A percentile compares a stretch with the other conserved stretches of the same genome.
phyloP scores from a whole-genome alignment of 2,797 vertebrate genomes.

The Sebastes matsubarae region DNA sequence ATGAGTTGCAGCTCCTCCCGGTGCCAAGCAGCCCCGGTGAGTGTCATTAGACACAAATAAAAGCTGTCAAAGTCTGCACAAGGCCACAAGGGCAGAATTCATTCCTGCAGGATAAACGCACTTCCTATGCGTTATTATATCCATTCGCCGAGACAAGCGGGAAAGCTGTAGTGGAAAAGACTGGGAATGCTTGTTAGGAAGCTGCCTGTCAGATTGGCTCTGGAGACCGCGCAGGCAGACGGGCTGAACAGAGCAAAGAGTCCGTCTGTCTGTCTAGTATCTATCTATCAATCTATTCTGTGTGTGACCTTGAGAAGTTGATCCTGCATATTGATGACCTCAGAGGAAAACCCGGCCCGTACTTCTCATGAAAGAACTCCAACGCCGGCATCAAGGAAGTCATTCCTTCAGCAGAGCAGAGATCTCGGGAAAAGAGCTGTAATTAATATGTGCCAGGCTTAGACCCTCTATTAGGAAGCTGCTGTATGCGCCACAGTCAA shows the following conservation, averaged over 20 bases:
- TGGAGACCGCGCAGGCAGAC: constrained; percentile 42
- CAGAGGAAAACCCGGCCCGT: constrained; percentile 20
- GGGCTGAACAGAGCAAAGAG: constrained; percentile 20
- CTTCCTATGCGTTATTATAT: constrained; percentile 57
- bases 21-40: constrained; percentile 56
- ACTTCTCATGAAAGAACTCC: constrained; percentile 22
- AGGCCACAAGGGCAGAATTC: constrained; percentile 56
- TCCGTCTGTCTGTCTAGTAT: constrained; percentile 44
- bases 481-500: constrained; percentile 26
- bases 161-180: constrained; percentile 60
- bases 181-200: constrained; percentile 72
- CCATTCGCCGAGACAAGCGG: constrained; percentile 58
- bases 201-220: constrained; percentile 70
- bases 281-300: constrained; percentile 41
- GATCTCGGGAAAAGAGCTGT: constrained; percentile 27
- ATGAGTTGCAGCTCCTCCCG: constrained; percentile 53
- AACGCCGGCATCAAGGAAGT: constrained; percentile 40
- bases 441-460: constrained; percentile 61
- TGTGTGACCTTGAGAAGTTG: constrained; percentile 30
- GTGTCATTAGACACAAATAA: constrained; percentile 74
- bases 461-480: constrained; percentile 29
- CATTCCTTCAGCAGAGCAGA: constrained; percentile 38
- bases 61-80: constrained; percentile 69
- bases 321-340: constrained; percentile 40
- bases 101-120: constrained; percentile 62